Conservation (phyloP, 2,797 vertebrate species). For the Sebastes hubbsi region DNA sequence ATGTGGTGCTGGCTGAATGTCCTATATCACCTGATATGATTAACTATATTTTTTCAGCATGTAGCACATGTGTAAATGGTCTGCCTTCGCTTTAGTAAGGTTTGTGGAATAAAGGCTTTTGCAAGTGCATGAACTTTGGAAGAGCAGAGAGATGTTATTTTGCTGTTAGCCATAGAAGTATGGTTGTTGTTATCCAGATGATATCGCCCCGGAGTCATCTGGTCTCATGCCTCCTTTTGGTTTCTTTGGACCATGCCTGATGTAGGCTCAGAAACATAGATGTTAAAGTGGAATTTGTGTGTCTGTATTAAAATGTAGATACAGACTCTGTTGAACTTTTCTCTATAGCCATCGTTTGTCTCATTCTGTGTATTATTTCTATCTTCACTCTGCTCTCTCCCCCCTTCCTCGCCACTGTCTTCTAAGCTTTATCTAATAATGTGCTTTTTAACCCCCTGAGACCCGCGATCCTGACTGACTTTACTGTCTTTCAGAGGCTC, state of each 20-base stretch:
- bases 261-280: not conserved
- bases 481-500: too few relatives aligned
- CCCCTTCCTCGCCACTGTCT: not conserved
- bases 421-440: not conserved
- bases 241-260: conserved; percentile 18
- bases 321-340: not conserved
- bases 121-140: conserved; percentile 41
- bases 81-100: conserved; percentile 15
- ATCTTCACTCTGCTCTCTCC: not conserved
- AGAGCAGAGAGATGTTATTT: conserved; percentile 25
- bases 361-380: not conserved
- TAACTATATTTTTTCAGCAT: conserved; percentile 30
- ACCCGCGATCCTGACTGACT: too few relatives aligned
- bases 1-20: conserved; percentile 57
- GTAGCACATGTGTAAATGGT: conserved; percentile 32
- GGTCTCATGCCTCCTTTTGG: conserved; percentile 9
- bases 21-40: conserved; percentile 41
- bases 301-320: not conserved
- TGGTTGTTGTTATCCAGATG: conserved; percentile 31
- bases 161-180: conserved; percentile 15
- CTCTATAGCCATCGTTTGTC: not conserved
- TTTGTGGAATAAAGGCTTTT: conserved; percentile 31
- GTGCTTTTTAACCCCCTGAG: not conserved
- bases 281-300: conserved; percentile 3
- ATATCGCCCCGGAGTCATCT: conserved; percentile 7